Conservation (phyloP, 2,888 invertebrate species). For the Synanthedon tipuliformis region DNA sequence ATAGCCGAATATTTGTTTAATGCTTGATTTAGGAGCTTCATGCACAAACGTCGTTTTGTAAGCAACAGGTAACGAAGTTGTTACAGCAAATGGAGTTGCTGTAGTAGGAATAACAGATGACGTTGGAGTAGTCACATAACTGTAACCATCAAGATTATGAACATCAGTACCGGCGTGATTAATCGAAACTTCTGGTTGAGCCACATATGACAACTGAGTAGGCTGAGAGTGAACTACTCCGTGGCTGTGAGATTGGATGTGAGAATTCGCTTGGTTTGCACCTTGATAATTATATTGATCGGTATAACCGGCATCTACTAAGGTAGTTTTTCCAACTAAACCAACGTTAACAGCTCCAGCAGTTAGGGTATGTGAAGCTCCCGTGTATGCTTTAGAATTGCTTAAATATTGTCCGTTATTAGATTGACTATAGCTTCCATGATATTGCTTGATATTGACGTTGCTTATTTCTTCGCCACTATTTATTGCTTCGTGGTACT, state of each 20-base stretch:
- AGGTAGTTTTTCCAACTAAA: slow-evolving; percentile 58
- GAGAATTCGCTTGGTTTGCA: slow-evolving; percentile 15
- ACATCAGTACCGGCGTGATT: slow-evolving; percentile 46
- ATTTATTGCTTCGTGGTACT: slow-evolving; percentile 12
- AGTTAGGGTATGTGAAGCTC: slow-evolving; percentile 50
- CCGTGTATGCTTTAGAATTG: slow-evolving; percentile 39
- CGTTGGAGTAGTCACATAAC: slow-evolving; percentile 48
- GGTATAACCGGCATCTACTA: slow-evolving; percentile 43
- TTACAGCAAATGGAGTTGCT: slow-evolving; percentile 47
- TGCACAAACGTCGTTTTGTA: slow-evolving; percentile 52
- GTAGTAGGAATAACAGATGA: slow-evolving; percentile 57
- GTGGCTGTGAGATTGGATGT: slow-evolving; percentile 8
- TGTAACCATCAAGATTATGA: slow-evolving; percentile 44
- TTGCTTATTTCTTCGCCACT: slow-evolving; percentile 8
- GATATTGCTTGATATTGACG: slow-evolving; percentile 15
- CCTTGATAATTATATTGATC: slow-evolving; percentile 30
- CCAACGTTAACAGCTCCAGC: slow-evolving; percentile 62
- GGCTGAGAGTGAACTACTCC: slow-evolving; percentile 20
- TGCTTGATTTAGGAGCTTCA: slow-evolving; percentile 43
- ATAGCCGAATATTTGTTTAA: slow-evolving; percentile 56
- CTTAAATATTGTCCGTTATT: slow-evolving; percentile 42
- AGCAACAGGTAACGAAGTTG: slow-evolving; percentile 40
- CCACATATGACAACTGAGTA: slow-evolving; percentile 32
- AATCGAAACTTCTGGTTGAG: slow-evolving; percentile 49
- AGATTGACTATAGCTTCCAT: slow-evolving; percentile 33